Conservation (phyloP, 2,113 vertebrate genomes). For the Perca schrenkii region DNA sequence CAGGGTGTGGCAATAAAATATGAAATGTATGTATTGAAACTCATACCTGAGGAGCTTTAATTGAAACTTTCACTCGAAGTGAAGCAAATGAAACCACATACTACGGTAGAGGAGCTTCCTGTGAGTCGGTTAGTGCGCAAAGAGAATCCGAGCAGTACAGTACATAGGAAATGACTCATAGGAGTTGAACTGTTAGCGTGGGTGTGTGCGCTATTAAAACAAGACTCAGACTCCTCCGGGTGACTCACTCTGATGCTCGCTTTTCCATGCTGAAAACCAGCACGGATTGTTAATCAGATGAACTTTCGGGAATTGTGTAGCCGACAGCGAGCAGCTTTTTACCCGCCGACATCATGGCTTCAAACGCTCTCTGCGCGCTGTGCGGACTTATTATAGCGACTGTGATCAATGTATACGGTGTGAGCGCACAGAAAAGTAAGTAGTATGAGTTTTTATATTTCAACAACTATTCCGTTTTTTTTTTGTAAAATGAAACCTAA, state of each 20-base stretch:
- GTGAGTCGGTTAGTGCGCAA: slow-evolving; percentile 64
- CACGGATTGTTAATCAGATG: slow-evolving; percentile 74
- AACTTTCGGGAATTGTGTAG: slow-evolving; percentile 75
- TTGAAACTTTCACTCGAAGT: slow-evolving; percentile 37
- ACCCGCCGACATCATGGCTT: slow-evolving; percentile 73
- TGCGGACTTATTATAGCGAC: slow-evolving; percentile 77
- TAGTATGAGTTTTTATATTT: slow-evolving; percentile 13
- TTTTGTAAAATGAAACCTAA: not conserved
- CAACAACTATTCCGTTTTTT: not conserved
- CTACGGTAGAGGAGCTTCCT: slow-evolving; percentile 72
- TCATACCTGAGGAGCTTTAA: slow-evolving; percentile 18
- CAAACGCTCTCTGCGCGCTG: slow-evolving; percentile 65
- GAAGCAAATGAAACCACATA: slow-evolving; percentile 39
- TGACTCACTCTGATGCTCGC: slow-evolving; percentile 85
- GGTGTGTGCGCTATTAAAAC: slow-evolving; percentile 86
- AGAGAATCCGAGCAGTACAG: slow-evolving; percentile 73
- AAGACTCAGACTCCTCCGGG: slow-evolving; percentile 81
- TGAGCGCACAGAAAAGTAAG: slow-evolving; percentile 82
- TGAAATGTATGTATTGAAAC: slow-evolving; percentile 11
- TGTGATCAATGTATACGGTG: slow-evolving; percentile 62
- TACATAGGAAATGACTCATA: slow-evolving; percentile 88
- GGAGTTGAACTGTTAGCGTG: slow-evolving; percentile 81
- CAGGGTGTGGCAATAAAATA: slow-evolving; percentile 50
- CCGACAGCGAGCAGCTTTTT: slow-evolving; percentile 60
- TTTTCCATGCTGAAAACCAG: slow-evolving; percentile 80